Evolutionary conservation across 2,113 vertebrate species (phyloP).

Genomic region (Cryptotis parvus): DNA sequence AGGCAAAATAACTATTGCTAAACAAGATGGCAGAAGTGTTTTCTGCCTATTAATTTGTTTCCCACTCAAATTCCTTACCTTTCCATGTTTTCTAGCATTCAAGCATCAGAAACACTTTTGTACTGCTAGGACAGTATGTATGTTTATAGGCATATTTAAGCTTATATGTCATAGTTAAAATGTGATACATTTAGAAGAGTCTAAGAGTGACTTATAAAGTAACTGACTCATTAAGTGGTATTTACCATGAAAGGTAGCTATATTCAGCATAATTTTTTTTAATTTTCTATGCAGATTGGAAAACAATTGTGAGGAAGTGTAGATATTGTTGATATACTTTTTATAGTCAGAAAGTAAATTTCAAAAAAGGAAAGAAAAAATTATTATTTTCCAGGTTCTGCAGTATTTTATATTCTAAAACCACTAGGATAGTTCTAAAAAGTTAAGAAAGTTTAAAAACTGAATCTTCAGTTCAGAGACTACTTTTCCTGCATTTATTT

Average conservation of each 20-base stretch:
- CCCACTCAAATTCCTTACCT: neutral
- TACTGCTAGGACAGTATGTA: neutral
- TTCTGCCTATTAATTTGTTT: neutral
- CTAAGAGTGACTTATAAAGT: neutral
- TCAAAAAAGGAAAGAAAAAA: neutral
- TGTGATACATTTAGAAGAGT: neutral
- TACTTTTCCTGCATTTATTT: neutral
- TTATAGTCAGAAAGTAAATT: neutral
- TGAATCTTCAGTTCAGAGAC: neutral
- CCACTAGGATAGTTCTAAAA: neutral
- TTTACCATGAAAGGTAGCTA: neutral
- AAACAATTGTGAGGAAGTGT: neutral
- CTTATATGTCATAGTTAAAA: neutral
- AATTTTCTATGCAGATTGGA: neutral
- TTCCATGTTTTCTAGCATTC: too few species aligned
- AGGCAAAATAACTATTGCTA: neutral
- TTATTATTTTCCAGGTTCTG: neutral
- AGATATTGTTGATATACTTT: neutral
- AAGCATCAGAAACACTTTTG: neutral
- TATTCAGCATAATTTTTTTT: neutral
- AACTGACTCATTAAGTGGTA: neutral
- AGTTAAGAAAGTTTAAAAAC: conserved; percentile 14
- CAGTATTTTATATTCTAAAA: neutral
- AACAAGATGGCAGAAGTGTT: neutral
- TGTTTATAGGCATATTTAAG: neutral